Evolutionary conservation across 2,888 invertebrate genomes (phyloP).

Genomic region (Criorhina ranunculi): DNA sequence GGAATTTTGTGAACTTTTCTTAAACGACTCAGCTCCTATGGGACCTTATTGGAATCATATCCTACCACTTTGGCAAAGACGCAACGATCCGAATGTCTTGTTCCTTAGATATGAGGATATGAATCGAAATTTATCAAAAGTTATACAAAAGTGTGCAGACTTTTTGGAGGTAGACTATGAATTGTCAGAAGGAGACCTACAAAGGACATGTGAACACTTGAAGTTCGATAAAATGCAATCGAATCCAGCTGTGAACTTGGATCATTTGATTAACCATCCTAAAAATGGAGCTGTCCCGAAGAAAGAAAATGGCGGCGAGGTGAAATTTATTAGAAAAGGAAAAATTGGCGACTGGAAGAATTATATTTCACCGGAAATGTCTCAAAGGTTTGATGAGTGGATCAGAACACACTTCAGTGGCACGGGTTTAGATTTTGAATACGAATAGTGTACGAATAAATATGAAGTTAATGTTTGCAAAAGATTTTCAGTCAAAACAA

Average conservation of each 20-base stretch:
- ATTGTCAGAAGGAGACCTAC: constrained; percentile 88
- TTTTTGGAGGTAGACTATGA: constrained; percentile 86
- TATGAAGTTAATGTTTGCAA: background rate
- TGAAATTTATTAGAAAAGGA: constrained; percentile 91
- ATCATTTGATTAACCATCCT: constrained; percentile 86
- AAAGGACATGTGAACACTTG: constrained; percentile 89
- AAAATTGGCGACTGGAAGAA: constrained; percentile 91
- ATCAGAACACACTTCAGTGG: constrained; percentile 87
- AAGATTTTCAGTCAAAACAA: too few species aligned
- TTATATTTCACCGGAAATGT: constrained; percentile 90
- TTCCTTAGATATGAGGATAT: constrained; percentile 94
- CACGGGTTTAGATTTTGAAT: constrained; percentile 87
- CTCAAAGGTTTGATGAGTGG: constrained; percentile 90
- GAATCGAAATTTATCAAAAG: constrained; percentile 89
- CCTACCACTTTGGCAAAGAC: constrained; percentile 89
- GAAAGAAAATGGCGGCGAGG: constrained; percentile 82
- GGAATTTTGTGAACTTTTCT: constrained; percentile 90
- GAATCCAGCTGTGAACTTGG: constrained; percentile 92
- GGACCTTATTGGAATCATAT: constrained; percentile 88
- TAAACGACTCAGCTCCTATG: constrained; percentile 88
- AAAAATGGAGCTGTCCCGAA: constrained; percentile 48
- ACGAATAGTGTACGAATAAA: constrained; percentile 78
- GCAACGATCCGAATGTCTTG: constrained; percentile 89
- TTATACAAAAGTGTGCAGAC: constrained; percentile 88
- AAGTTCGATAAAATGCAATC: constrained; percentile 93